Conservation (phyloP, 2,888 invertebrate species). For the Lepidonotus clava region DNA sequence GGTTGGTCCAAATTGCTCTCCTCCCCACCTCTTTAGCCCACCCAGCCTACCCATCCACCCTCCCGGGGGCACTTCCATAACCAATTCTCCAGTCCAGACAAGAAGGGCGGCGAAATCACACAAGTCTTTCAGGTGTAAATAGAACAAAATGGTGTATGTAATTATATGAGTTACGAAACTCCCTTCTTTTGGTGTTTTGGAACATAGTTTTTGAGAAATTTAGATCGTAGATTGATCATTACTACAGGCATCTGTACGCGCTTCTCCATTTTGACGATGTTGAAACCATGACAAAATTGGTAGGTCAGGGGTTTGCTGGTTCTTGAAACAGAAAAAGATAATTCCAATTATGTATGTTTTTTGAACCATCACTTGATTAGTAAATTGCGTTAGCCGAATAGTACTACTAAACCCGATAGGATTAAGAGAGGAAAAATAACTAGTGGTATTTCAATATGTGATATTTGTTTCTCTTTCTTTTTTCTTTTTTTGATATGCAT, state of each 20-base stretch:
- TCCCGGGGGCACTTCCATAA: neutral
- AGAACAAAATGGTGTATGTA: slow-evolving; percentile 35
- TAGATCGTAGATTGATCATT: neutral
- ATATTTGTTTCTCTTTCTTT: too few relatives aligned
- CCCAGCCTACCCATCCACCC: neutral
- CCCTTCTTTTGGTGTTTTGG: neutral
- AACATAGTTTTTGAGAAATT: neutral
- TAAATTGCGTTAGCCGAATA: too few relatives aligned
- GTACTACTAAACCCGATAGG: too few relatives aligned
- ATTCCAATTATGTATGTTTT: too few relatives aligned
- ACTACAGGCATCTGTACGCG: neutral
- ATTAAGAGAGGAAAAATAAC: too few relatives aligned
- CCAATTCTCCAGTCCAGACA: neutral
- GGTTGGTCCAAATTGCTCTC: neutral
- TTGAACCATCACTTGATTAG: too few relatives aligned
- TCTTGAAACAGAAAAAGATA: neutral
- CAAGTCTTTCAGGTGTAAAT: slow-evolving; percentile 50
- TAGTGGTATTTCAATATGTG: too few relatives aligned
- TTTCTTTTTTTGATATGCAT: too few relatives aligned
- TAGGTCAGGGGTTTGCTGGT: neutral
- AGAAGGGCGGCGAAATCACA: slow-evolving; percentile 23
- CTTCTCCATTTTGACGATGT: neutral
- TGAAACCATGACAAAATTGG: neutral
- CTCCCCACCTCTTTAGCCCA: neutral
- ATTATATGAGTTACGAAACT: neutral